A percentile compares a stretch with the other conserved stretches of the same genome.
Evolutionary conservation across 2,888 invertebrate genomes (phyloP).

Genomic region (Leucophenga maculata): DNA sequence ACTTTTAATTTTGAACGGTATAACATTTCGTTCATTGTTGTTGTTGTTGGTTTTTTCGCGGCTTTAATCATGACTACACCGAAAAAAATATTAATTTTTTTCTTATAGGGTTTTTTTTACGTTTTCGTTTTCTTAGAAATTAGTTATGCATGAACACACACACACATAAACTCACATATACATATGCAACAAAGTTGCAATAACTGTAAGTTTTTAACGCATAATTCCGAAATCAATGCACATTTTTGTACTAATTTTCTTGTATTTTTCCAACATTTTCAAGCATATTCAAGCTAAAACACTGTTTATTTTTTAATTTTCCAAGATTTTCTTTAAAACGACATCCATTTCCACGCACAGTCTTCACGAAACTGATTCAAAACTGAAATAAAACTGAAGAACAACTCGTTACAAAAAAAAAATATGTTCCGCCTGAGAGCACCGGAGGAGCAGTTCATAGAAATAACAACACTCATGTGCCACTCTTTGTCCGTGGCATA

Average conservation of each 20-base stretch:
- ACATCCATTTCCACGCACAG: conserved; percentile 39
- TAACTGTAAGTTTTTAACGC: no score
- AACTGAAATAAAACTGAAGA: background rate
- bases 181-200: no score
- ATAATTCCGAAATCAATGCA: background rate
- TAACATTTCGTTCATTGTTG: conserved; percentile 24
- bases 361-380: conserved; percentile 44
- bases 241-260: background rate
- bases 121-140: conserved; percentile 42
- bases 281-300: background rate
- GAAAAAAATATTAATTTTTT: background rate
- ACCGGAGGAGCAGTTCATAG: background rate
- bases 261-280: background rate
- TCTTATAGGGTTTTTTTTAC: background rate
- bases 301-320: background rate
- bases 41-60: conserved; percentile 54
- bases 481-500: background rate
- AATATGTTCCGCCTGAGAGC: conserved; percentile 61
- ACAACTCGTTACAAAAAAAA: conserved; percentile 16
- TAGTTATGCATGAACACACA: conserved; percentile 55
- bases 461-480: conserved; percentile 16
- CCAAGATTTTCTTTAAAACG: conserved; percentile 19
- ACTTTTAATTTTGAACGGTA: conserved; percentile 65
- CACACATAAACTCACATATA: background rate
- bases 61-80: conserved; percentile 58